These are phyloP conservation scores for Dendronephthya gigantea DNA, from an alignment of 64 coral and sea anemone genomes.

Conservation along the genomic window DNA sequence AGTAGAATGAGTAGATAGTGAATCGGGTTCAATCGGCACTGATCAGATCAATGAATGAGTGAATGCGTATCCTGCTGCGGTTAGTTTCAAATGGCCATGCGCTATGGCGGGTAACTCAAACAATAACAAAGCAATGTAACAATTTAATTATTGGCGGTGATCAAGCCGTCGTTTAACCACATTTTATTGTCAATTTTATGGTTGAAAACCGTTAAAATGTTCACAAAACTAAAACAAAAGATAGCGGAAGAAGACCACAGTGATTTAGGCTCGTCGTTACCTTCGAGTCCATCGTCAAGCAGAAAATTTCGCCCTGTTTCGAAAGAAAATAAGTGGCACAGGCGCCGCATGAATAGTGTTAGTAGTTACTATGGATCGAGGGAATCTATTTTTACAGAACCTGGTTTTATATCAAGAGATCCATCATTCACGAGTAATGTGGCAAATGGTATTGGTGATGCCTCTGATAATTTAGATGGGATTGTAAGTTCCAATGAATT, in stretches of 20 bases:
- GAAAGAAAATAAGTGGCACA: constrained; percentile 92
- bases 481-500: constrained; percentile 44
- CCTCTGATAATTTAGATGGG: constrained; percentile 42
- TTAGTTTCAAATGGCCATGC: background rate
- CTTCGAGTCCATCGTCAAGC: constrained; percentile 59
- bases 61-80: background rate
- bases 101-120: constrained; percentile 4
- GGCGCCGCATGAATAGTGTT: constrained; percentile 67
- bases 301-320: constrained; percentile 60
- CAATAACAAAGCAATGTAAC: background rate
- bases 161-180: background rate
- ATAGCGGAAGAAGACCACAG: constrained; percentile 83
- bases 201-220: constrained; percentile 34
- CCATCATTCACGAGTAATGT: constrained; percentile 49
- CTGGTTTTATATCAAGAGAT: constrained; percentile 50
- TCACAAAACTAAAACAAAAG: constrained; percentile 93
- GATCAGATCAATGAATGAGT: too few relatives aligned
- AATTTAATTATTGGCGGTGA: background rate
- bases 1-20: background rate
- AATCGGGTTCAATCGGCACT: too few relatives aligned
- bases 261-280: constrained; percentile 39
- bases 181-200: background rate
- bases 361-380: constrained; percentile 93
- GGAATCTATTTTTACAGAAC: constrained; percentile 65
- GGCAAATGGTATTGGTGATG: constrained; percentile 36